Evolutionary conservation across 1,140 invertebrate genomes (phyloP).

Genomic region (Linepithema humile): DNA sequence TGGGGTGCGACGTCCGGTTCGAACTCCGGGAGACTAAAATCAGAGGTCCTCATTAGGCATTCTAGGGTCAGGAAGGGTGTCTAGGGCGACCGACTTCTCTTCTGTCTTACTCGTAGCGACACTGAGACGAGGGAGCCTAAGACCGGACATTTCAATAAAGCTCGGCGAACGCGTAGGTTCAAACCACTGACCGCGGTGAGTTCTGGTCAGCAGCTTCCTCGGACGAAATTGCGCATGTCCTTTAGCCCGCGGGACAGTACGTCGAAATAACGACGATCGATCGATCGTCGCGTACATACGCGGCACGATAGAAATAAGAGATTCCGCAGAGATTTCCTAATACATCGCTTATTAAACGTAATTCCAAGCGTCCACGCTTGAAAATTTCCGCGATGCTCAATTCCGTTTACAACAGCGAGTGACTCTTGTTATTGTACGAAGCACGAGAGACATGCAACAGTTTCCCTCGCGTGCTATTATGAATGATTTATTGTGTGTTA

Average conservation of each 20-base stretch:
- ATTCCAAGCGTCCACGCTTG: neutral
- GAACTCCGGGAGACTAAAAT: constrained; percentile 68
- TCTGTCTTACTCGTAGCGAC: constrained; percentile 70
- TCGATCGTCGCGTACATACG: constrained; percentile 71
- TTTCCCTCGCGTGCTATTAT: constrained; percentile 18
- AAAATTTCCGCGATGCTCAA: constrained; percentile 23
- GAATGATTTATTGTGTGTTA: constrained; percentile 8
- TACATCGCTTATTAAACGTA: constrained; percentile 30
- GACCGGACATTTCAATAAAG: constrained; percentile 84
- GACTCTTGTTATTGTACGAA: constrained; percentile 3
- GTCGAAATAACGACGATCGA: constrained; percentile 73
- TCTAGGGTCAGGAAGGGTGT: constrained; percentile 72
- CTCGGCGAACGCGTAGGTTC: constrained; percentile 77
- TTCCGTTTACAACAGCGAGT: constrained; percentile 14
- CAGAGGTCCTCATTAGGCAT: constrained; percentile 79
- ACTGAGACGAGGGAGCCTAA: constrained; percentile 71
- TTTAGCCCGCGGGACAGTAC: constrained; percentile 61
- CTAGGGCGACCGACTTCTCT: constrained; percentile 61
- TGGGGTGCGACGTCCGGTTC: neutral
- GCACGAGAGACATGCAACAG: constrained; percentile 35
- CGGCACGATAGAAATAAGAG: constrained; percentile 43
- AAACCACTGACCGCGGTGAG: constrained; percentile 78
- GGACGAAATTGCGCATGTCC: constrained; percentile 79
- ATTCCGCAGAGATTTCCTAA: constrained; percentile 43
- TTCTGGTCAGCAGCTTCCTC: constrained; percentile 78